Base-by-base conservation (phyloP, 1,140 invertebrate genomes). In the Potamilus streckersoni region DNA sequence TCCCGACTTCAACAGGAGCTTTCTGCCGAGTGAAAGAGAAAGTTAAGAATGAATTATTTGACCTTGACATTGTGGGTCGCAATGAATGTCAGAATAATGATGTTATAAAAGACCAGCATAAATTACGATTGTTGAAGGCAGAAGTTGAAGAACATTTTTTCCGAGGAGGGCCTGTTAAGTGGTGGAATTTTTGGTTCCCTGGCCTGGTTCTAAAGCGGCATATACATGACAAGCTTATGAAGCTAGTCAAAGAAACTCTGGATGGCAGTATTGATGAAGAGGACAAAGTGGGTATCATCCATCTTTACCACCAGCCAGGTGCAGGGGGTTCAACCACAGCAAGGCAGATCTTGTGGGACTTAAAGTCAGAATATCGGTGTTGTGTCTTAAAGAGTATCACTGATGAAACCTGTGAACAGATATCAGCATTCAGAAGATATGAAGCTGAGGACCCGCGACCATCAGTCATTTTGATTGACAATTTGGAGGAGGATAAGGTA, bases 181-280 rank as follows among this genome's bases (percentile, higher is more conserved):
- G 82, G 82, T 74, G 77, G 77, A 83, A 83, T 69, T 83, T 80
- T 69, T 80, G 69, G 61, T 83, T 80, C 56, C 3, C 58, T 55
- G 76, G 75, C 65, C 80, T 82, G 14, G 82, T 83, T 16, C 62
- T 76, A n/a, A 27, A 77, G 60, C 70, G 82, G 68, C 38, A 56
- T 23, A 38, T 69, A 60, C 75, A 78, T 63, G n/a, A 67, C 13
- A 38, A 62, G 2, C 60, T 83, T 23, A 27, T 69, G 60, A 71
- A 75, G 15, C 14, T 55, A 61, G 79, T 82, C 16, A 74, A 69
- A 69, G 20, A 75, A 38, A 70, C 69, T n/a, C 69, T 83, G 27
- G 69, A 74, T 38, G 79, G 71, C 8, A 69, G 70, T 17, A 57
- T 64, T 16, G 72, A 74, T 31, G 76, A 71, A n/a, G 76, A 77